Conservation (phyloP, 2,113 vertebrate genomes). For the Xiphophorus hellerii region DNA sequence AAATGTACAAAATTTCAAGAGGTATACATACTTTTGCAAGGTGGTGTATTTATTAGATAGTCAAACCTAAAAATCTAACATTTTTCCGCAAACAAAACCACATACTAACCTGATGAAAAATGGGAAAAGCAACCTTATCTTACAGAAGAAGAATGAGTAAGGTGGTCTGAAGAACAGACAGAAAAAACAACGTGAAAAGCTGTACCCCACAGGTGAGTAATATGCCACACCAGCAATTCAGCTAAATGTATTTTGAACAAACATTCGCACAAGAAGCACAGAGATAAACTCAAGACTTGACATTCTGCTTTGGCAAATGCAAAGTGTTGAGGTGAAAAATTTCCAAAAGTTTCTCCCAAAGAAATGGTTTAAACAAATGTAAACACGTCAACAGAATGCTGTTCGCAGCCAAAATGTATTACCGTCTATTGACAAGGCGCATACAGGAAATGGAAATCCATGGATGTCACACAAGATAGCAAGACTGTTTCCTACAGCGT, state of each 20-base stretch:
- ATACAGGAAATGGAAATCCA: slow-evolving; percentile 13
- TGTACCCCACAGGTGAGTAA: not conserved
- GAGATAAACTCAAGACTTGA: slow-evolving; percentile 28
- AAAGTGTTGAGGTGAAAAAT: slow-evolving; percentile 28
- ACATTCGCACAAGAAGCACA: not conserved
- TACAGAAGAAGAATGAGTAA: not conserved
- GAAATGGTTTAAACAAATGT: slow-evolving; percentile 33
- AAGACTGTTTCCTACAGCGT: slow-evolving; percentile 17
- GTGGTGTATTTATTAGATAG: not conserved
- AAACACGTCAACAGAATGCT: slow-evolving; percentile 27
- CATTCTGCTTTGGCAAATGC: slow-evolving; percentile 27
- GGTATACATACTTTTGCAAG: not conserved
- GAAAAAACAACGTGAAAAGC: not conserved
- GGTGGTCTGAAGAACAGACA: not conserved
- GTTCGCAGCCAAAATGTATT: slow-evolving; percentile 24
- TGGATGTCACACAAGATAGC: slow-evolving; percentile 26
- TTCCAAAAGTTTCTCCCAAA: slow-evolving; percentile 16
- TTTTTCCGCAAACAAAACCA: not conserved
- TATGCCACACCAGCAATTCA: slow-evolving; percentile 24
- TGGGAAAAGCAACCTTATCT: too few species aligned
- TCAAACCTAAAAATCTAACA: not conserved
- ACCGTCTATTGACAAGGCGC: slow-evolving; percentile 10
- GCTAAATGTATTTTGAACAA: slow-evolving; percentile 18
- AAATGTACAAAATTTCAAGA: too few species aligned
- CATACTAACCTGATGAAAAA: not conserved